phyloP scores from a whole-genome alignment of 2,888 invertebrate genomes.

The Scaeva pyrastri region DNA sequence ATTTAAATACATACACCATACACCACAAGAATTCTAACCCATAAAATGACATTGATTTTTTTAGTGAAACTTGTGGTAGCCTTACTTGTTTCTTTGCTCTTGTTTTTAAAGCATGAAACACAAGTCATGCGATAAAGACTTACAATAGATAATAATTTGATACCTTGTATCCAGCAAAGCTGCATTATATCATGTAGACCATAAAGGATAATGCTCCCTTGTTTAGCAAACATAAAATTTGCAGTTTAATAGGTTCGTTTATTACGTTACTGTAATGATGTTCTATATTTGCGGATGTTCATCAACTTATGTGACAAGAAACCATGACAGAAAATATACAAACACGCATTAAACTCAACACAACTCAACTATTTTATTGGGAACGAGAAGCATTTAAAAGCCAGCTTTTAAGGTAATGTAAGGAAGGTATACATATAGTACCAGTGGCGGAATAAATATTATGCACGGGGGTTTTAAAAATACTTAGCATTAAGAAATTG shows the following conservation, averaged over 20 bases:
- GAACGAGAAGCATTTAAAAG: no score
- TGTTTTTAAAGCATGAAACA: slow-evolving; percentile 37
- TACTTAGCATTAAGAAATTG: no score
- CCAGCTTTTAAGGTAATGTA: no score
- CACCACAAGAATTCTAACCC: no score
- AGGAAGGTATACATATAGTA: no score
- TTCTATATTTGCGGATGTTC: slow-evolving; percentile 21
- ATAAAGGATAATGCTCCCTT: slow-evolving; percentile 26
- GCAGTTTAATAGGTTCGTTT: background rate
- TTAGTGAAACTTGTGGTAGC: background rate
- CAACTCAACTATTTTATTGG: no score
- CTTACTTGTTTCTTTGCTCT: background rate
- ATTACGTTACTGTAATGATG: background rate
- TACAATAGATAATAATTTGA: background rate
- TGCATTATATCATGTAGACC: background rate
- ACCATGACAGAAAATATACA: background rate
- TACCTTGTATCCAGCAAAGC: background rate
- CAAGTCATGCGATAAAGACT: slow-evolving; percentile 60
- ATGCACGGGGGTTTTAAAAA: no score
- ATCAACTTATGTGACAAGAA: slow-evolving; percentile 27
- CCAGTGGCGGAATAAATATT: no score
- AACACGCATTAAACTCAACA: background rate
- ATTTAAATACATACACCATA: no score
- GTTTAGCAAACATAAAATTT: background rate
- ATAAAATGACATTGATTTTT: background rate